phyloP scores from a whole-genome alignment of 1,140 invertebrate species.

The Dendroctonus ponderosae region DNA sequence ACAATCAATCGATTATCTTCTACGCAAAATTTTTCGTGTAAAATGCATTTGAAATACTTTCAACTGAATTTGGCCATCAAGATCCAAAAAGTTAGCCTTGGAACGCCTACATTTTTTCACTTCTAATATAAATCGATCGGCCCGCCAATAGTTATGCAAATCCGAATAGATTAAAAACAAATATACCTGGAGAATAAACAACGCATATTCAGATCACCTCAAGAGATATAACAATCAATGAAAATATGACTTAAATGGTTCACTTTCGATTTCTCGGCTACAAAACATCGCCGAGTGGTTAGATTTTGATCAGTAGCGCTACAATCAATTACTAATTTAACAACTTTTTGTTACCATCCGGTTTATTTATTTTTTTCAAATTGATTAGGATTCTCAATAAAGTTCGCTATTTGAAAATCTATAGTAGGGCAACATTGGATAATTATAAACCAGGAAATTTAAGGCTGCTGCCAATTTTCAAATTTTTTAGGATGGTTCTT shows the following conservation, averaged over 20 bases:
- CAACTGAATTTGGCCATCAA: slow-evolving; percentile 16
- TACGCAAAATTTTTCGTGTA: background rate
- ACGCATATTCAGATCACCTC: slow-evolving; percentile 31
- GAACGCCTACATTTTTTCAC: slow-evolving; percentile 18
- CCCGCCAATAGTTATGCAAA: slow-evolving; percentile 28
- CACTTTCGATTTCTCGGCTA: slow-evolving; percentile 34
- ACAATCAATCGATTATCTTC: background rate
- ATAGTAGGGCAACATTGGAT: too few relatives aligned
- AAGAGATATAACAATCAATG: slow-evolving; percentile 36
- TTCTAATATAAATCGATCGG: slow-evolving; percentile 5
- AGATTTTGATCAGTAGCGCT: slow-evolving; percentile 19
- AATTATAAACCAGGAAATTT: too few relatives aligned
- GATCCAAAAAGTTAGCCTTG: slow-evolving; percentile 6
- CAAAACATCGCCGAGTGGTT: slow-evolving; percentile 32
- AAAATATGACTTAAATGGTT: slow-evolving; percentile 37
- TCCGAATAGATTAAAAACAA: slow-evolving; percentile 22
- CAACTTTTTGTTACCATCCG: too few relatives aligned
- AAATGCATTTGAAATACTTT: slow-evolving; percentile 5
- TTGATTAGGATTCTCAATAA: too few relatives aligned
- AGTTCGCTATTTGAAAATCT: too few relatives aligned
- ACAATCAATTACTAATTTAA: background rate
- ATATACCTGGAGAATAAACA: slow-evolving; percentile 28
- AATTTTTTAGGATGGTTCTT: too few relatives aligned
- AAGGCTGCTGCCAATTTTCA: too few relatives aligned
- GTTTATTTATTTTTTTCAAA: too few relatives aligned